Base-by-base conservation (phyloP, 2,888 invertebrate genomes). In the Standfussiana lucernea region DNA sequence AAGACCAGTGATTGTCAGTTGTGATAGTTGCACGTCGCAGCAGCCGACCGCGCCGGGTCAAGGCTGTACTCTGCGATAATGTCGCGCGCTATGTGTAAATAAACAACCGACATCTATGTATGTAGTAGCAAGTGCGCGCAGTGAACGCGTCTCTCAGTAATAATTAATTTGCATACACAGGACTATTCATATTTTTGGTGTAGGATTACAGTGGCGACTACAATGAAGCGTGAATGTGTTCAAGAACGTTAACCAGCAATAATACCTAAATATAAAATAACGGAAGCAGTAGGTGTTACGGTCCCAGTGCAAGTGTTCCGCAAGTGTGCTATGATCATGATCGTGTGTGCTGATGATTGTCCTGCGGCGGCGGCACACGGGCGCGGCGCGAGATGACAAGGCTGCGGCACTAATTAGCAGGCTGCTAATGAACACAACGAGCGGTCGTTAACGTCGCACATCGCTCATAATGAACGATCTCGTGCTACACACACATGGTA, bases 361-460 rank as follows among this genome's bases (percentile, higher is more conserved):
- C 42, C 79, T 37, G 73, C 50, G 79, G 50, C 50, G 79, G 50
- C 65, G 28, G 42, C 76, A 32, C 32, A 24, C 45, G 56, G 56
- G 28, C 7, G 28, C 53, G 67, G 59, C 35, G 70, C 66, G 50
- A 65, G 13, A 42, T 61, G 53, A 28, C 69, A 35, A 74, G 74
- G 83, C 66, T 73, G 75, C 56, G 61, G 56, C 68, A 62, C 45
- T 79, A 82, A 84, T 86, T 79, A 76, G 75, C 40, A 21, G 73
- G 64, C 42, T 66, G 72, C 76, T 79, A 89, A 89, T 90, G 84
- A 86, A 72, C 77, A 69, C 84, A 86, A 88, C 84, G 79, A 87
- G 83, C 70, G 62, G 75, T 87, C 80, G 85, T 88, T 84, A 87
- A 77, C 50, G 72, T 77, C 77, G 77, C 86, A 75, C 80, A 81